Conservation (phyloP, 2,888 invertebrate species). For the Monopis laevigella region DNA sequence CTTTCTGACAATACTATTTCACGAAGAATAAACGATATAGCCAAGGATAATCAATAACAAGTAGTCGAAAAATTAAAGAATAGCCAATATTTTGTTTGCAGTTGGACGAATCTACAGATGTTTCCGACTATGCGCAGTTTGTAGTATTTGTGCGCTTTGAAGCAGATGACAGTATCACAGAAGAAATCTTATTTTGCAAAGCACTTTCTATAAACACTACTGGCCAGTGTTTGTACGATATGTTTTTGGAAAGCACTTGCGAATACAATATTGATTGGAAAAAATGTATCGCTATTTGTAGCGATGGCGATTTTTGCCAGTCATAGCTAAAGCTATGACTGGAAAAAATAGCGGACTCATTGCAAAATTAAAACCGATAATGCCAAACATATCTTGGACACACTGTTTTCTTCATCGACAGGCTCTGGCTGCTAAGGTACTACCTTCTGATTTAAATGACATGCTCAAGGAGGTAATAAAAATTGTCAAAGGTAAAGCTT, state of each 20-base stretch:
- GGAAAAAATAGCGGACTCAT: conserved; percentile 23
- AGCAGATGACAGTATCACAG: conserved; percentile 22
- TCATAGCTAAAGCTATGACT: conserved; percentile 26
- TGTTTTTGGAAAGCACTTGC: conserved; percentile 15
- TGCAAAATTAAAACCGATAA: conserved; percentile 23
- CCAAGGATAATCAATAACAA: conserved; percentile 24
- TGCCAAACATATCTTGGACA: conserved; percentile 22
- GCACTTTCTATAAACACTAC: conserved; percentile 22
- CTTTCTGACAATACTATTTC: conserved; percentile 28
- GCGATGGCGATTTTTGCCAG: conserved; percentile 24
- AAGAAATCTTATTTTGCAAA: conserved; percentile 25
- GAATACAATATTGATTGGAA: conserved; percentile 20
- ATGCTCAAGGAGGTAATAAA: conserved; percentile 20
- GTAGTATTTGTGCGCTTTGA: conserved; percentile 25
- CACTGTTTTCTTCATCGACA: conserved; percentile 24
- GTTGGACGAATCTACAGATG: conserved; percentile 26
- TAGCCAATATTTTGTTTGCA: conserved; percentile 22
- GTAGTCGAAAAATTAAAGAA: conserved; percentile 16
- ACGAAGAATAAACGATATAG: conserved; percentile 28
- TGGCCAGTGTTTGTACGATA: conserved; percentile 21
- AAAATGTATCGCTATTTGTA: conserved; percentile 23
- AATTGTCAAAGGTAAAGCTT: conserved; percentile 23
- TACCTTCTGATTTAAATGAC: conserved; percentile 18
- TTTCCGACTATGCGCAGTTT: conserved; percentile 24
- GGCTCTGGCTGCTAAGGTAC: conserved; percentile 20